phyloP scores from a whole-genome alignment of 1,140 invertebrate species.

The Zelostemma sp. region DNA sequence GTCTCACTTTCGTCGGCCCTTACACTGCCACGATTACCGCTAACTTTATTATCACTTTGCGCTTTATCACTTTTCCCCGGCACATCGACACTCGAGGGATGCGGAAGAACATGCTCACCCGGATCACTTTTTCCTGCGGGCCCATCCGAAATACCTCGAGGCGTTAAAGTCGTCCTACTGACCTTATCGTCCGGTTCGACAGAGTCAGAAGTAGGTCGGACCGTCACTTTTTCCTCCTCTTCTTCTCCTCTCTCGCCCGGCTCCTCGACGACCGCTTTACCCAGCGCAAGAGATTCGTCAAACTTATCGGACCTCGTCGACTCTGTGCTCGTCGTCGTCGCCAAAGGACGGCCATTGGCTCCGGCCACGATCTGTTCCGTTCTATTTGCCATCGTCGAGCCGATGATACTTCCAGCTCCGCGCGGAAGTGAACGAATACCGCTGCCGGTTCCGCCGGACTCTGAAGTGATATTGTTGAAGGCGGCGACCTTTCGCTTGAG shows the following conservation, averaged over 20 bases:
- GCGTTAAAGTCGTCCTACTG: slow-evolving; percentile 25
- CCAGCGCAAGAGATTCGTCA: slow-evolving; percentile 1
- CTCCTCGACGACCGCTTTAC: slow-evolving; percentile 22
- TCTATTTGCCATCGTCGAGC: slow-evolving; percentile 22
- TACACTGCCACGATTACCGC: slow-evolving; percentile 20
- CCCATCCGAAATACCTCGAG: slow-evolving; percentile 14
- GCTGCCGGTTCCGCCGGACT: slow-evolving; percentile 22
- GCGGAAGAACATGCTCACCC: too few species aligned
- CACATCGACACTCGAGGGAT: background rate
- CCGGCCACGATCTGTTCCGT: slow-evolving; percentile 12
- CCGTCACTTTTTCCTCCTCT: slow-evolving; percentile 44
- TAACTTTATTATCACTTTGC: slow-evolving; percentile 5
- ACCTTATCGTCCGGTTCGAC: slow-evolving; percentile 25
- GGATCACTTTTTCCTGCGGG: too few species aligned
- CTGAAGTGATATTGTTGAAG: slow-evolving; percentile 5
- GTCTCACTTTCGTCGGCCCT: slow-evolving; percentile 3
- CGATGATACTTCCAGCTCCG: too few species aligned
- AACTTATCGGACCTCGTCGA: background rate
- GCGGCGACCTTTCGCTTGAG: slow-evolving; percentile 15
- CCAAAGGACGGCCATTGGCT: slow-evolving; percentile 9
- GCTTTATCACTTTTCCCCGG: background rate
- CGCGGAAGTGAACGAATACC: slow-evolving; percentile 5
- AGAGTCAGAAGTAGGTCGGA: slow-evolving; percentile 26
- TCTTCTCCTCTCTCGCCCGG: slow-evolving; percentile 32
- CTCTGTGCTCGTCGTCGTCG: slow-evolving; percentile 11